Percentiles rank a stretch among this genome's conserved stretches.
These are phyloP conservation scores for Heliconius charithonia DNA, from an alignment of 2,888 invertebrate species.

Conservation along the genomic window DNA sequence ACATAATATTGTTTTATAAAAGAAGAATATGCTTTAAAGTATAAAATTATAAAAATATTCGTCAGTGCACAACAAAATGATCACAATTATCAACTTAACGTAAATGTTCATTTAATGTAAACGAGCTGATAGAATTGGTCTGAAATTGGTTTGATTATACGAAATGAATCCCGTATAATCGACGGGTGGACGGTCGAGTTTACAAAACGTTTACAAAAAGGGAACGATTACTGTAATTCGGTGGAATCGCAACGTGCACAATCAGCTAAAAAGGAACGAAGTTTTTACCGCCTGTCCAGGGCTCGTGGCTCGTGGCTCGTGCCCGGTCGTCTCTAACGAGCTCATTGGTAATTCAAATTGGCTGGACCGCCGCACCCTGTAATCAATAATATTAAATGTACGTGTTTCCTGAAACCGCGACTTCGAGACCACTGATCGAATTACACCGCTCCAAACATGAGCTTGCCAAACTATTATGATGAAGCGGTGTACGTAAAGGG, in stretches of 20 bases:
- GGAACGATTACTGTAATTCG: slow-evolving; percentile 62
- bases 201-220: slow-evolving; percentile 57
- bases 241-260: slow-evolving; percentile 62
- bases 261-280: slow-evolving; percentile 71
- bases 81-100: slow-evolving; percentile 40
- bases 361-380: slow-evolving; percentile 75
- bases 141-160: slow-evolving; percentile 45
- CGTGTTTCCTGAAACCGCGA: slow-evolving; percentile 74
- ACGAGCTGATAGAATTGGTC: slow-evolving; percentile 42
- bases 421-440: slow-evolving; percentile 55
- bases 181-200: slow-evolving; percentile 43
- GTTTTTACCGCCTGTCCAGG: slow-evolving; percentile 73
- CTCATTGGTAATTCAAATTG: slow-evolving; percentile 83
- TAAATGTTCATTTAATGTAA: slow-evolving; percentile 42
- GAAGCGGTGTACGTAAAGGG: not conserved
- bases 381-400: slow-evolving; percentile 84
- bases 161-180: slow-evolving; percentile 45
- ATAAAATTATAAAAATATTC: slow-evolving; percentile 16
- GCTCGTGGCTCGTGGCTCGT: slow-evolving; percentile 60
- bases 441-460: slow-evolving; percentile 52
- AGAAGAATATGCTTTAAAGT: not conserved
- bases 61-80: slow-evolving; percentile 23
- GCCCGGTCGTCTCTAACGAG: slow-evolving; percentile 75
- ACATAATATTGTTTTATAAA: not conserved
- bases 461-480: slow-evolving; percentile 38